Base-by-base conservation (phyloP, 92 coral and sea anemone genomes). In the Paramuricea clavata region DNA sequence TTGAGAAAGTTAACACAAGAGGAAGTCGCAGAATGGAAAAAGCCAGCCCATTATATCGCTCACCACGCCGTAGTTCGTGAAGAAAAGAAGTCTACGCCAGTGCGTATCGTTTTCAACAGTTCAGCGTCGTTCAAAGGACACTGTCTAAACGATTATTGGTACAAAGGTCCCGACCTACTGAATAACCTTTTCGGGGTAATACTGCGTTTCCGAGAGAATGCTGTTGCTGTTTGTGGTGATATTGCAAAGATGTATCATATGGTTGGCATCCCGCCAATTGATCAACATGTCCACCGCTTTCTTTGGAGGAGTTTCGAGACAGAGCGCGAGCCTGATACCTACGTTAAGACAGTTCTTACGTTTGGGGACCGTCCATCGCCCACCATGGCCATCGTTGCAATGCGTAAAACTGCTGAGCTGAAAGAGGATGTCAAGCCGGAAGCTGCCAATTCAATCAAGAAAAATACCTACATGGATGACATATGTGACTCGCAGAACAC, bases 381-480 rank as follows among this genome's bases (percentile, higher is more conserved):
- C 0, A 64, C 90, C 10, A 77, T 86, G 85, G 90, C 90, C 16
- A 86, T 34, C 41, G 74, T 81, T 30, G 92, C 90, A 34, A 47
- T 92, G 49, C 33, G 81, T 32, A 91, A 91, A 47, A 88, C 94
- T 27, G 94, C 94, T 23, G 87, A 91, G 23, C 78, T 77, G 36
- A 60, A 78, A 33, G 74, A 83, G 42, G 83, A 91, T 32, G 11
- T 25, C 28, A 71, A 85, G 65, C 94, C 92, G 47, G 71, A 80
- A 27, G 94, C 94, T 62, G 90, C 94, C 28, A 74, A 91, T 36
- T 87, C 83, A 19, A 57, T 91, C 5, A 91, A 79, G 56, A 84
- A 88, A 35, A 86, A 91, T 71, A 69, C 74, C 10, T 91, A 91
- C 75, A 83, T 91, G 91, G 91, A 91, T 39, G 94, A 87, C 76